Evolutionary conservation across 2,888 invertebrate genomes (phyloP).

Genomic region (Caenorhabditis drosophilae): DNA sequence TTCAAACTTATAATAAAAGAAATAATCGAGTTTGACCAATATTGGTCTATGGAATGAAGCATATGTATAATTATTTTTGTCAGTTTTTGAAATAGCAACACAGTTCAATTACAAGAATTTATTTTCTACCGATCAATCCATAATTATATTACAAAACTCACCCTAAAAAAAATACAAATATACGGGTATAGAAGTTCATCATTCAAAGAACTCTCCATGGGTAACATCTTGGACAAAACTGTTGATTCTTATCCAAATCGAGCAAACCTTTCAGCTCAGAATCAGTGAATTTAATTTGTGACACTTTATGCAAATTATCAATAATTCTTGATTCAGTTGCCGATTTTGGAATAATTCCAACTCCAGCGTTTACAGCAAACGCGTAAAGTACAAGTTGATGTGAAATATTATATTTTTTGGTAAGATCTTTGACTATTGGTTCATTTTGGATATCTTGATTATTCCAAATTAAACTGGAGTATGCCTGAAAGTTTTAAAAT

Average conservation of each 20-base stretch:
- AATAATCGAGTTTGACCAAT: too few relatives aligned
- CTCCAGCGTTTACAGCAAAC: slow-evolving; percentile 29
- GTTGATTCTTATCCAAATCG: slow-evolving; percentile 21
- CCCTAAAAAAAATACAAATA: too few relatives aligned
- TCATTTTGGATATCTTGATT: slow-evolving; percentile 73
- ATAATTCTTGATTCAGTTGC: slow-evolving; percentile 36
- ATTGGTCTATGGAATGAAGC: too few relatives aligned
- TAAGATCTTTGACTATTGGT: slow-evolving; percentile 74
- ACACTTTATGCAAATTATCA: slow-evolving; percentile 16
- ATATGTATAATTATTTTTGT: too few relatives aligned
- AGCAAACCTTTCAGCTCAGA: slow-evolving; percentile 20
- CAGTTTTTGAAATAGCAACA: too few relatives aligned
- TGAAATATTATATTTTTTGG: slow-evolving; percentile 72
- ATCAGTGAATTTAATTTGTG: slow-evolving; percentile 13
- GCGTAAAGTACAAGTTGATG: slow-evolving; percentile 36
- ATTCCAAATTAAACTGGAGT: slow-evolving; percentile 70
- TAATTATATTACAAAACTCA: too few relatives aligned
- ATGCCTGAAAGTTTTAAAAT: slow-evolving; percentile 64
- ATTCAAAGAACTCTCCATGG: too few relatives aligned
- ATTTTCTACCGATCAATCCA: too few relatives aligned
- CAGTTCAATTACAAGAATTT: too few relatives aligned
- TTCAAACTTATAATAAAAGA: too few relatives aligned
- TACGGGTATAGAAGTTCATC: too few relatives aligned
- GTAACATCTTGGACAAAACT: slow-evolving; percentile 33
- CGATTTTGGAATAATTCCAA: slow-evolving; percentile 46